phyloP scores from a whole-genome alignment of 2,888 invertebrate genomes.

The Drosophila algonquin region DNA sequence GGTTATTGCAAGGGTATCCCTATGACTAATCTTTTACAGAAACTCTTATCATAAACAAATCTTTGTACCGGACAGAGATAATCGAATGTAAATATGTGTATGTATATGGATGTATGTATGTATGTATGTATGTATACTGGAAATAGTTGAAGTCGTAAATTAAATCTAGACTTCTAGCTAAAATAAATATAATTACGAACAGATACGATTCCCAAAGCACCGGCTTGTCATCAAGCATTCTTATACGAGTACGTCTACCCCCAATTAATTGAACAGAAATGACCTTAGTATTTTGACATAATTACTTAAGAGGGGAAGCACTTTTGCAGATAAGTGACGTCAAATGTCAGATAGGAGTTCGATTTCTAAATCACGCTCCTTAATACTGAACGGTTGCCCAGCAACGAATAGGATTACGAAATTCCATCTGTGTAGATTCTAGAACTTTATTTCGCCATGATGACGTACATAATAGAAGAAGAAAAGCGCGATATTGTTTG shows the following conservation, averaged over 20 bases:
- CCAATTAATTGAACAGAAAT: not conserved
- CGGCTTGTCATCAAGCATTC: not conserved
- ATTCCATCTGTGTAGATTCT: constrained; percentile 9
- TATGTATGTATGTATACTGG: too few species aligned
- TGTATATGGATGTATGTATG: too few species aligned
- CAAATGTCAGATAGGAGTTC: constrained; percentile 19
- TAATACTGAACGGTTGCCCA: constrained; percentile 25
- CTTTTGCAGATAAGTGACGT: constrained; percentile 39
- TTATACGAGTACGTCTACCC: not conserved
- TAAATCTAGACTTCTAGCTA: constrained; percentile 4
- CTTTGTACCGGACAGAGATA: constrained; percentile 1
- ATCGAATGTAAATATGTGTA: not conserved
- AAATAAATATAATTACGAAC: not conserved
- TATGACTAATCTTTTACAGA: not conserved
- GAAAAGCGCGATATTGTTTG: not conserved
- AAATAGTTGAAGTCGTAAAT: constrained; percentile 17
- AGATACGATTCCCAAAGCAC: too few species aligned
- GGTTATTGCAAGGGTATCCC: constrained; percentile 40
- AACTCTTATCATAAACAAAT: constrained; percentile 3
- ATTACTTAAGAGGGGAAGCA: constrained; percentile 1
- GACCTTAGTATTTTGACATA: not conserved
- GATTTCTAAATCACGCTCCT: constrained; percentile 39
- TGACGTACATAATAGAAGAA: constrained; percentile 3
- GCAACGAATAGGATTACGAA: constrained; percentile 9
- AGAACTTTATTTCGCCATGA: constrained; percentile 1